Conservation (phyloP, 2,797 vertebrate genomes). For the Muraenolepis orangiensis region DNA sequence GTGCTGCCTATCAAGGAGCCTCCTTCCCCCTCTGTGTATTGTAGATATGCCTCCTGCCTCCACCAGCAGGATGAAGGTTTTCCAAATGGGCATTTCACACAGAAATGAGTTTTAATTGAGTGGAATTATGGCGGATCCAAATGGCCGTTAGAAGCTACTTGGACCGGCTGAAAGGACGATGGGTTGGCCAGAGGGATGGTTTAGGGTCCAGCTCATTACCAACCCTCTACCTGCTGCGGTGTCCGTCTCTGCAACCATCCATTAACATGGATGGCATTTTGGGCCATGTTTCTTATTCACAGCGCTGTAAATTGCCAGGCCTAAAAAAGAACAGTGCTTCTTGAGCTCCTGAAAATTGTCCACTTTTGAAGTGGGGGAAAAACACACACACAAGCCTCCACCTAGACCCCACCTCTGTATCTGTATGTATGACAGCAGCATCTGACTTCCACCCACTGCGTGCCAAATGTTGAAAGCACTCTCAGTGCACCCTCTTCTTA, state of each 20-base stretch:
- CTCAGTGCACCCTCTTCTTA: conserved; percentile 41
- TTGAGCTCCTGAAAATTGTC: not conserved
- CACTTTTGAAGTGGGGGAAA: not conserved
- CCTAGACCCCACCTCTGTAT: conserved; percentile 31
- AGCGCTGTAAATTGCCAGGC: not conserved
- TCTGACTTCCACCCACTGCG: conserved; percentile 39
- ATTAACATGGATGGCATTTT: not conserved
- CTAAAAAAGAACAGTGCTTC: not conserved
- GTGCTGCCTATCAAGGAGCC: conserved; percentile 15
- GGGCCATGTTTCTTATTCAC: not conserved
- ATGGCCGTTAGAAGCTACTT: not conserved
- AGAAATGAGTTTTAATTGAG: conserved; percentile 7
- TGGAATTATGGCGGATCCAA: not conserved
- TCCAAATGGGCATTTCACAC: not conserved
- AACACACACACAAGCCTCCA: conserved; percentile 2
- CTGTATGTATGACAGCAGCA: conserved; percentile 24
- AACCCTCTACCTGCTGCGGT: not conserved
- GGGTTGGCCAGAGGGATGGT: not conserved
- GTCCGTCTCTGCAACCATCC: not conserved
- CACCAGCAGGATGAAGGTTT: conserved; percentile 13
- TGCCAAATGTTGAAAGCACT: conserved; percentile 27
- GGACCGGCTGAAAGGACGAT: not conserved
- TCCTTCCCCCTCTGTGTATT: not conserved
- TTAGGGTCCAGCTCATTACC: not conserved
- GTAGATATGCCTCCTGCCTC: conserved; percentile 11